phyloP scores from a whole-genome alignment of 2,113 vertebrate species.

The Indri indri region DNA sequence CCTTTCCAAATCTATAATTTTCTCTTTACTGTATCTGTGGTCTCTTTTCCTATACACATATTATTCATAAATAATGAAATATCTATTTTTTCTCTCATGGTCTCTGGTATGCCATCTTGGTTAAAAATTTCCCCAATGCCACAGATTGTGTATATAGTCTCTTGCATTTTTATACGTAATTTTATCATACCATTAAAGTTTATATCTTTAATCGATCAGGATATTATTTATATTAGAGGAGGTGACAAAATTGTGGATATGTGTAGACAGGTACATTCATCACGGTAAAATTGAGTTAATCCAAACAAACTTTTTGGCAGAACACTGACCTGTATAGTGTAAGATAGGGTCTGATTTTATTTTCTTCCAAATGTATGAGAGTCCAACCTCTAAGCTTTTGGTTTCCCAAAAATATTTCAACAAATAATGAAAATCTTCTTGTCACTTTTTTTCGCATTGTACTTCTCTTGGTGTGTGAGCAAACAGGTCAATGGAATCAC shows the following conservation, averaged over 20 bases:
- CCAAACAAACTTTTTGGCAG: neutral
- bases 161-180: neutral
- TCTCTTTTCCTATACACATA: neutral
- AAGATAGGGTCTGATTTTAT: neutral
- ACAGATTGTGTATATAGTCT: neutral
- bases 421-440: neutral
- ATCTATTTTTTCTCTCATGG: neutral
- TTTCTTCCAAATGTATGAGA: neutral
- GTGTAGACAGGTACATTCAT: neutral
- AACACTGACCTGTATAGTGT: neutral
- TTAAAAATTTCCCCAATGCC: neutral
- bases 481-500: neutral
- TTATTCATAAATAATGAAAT: neutral
- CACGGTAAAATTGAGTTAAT: neutral
- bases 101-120: neutral
- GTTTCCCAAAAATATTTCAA: slow-evolving; percentile 10
- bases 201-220: neutral
- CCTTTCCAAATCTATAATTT: neutral
- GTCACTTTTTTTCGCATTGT: neutral
- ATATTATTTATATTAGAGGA: neutral
- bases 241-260: neutral
- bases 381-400: neutral
- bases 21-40: neutral
- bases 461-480: neutral
- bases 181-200: neutral